Evolutionary conservation across 37 sponge, comb jelly and placozoan species (phyloP).

Genomic region (Corticium candelabrum): DNA sequence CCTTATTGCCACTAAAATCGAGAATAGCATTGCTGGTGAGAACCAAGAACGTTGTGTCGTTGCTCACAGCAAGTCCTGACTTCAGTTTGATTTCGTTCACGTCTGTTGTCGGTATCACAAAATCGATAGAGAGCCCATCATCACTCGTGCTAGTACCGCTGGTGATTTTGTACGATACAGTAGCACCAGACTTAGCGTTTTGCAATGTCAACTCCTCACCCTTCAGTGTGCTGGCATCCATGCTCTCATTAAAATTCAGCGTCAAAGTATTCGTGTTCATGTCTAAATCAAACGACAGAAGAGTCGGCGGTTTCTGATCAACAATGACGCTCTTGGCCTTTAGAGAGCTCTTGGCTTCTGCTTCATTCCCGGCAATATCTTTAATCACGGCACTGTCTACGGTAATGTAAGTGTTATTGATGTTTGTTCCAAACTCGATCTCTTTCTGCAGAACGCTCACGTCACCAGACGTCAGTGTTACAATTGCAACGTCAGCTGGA

Average conservation of each 20-base stretch:
- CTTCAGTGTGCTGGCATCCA: background rate
- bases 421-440: background rate
- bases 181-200: slow-evolving; percentile 27
- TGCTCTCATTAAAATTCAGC: slow-evolving; percentile 16
- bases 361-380: slow-evolving; percentile 8
- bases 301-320: slow-evolving; percentile 11
- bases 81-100: slow-evolving; percentile 53
- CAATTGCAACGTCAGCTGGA: background rate
- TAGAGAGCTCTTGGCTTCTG: background rate
- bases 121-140: slow-evolving; percentile 29
- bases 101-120: background rate
- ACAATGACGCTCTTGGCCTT: slow-evolving; percentile 13
- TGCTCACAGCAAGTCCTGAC: slow-evolving; percentile 15
- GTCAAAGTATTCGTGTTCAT: slow-evolving; percentile 2
- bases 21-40: slow-evolving; percentile 38
- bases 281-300: slow-evolving; percentile 8
- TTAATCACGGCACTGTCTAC: background rate
- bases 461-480: background rate
- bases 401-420: background rate
- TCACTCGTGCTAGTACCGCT: background rate
- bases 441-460: background rate
- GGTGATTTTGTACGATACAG: slow-evolving; percentile 40
- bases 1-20: slow-evolving; percentile 55
- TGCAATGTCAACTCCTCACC: slow-evolving; percentile 28
- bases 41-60: slow-evolving; percentile 24